phyloP scores from a whole-genome alignment of 2,113 vertebrate genomes.

The Zeus faber region DNA sequence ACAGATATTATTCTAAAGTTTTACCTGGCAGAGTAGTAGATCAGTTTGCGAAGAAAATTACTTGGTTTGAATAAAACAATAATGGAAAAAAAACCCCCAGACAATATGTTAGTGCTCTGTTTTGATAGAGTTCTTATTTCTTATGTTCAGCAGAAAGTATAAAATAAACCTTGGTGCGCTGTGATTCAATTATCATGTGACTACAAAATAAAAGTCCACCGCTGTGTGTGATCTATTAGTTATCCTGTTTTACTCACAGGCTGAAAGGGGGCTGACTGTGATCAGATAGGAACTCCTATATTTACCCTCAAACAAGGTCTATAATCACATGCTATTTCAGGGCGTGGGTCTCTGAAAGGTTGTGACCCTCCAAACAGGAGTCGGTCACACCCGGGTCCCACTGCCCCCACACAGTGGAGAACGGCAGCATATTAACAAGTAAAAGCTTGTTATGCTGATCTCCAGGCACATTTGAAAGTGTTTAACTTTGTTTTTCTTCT shows the following conservation, averaged over 20 bases:
- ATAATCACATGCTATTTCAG: slow-evolving; percentile 73
- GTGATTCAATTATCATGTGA: background rate
- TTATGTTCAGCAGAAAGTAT: background rate
- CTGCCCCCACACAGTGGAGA: slow-evolving; percentile 67
- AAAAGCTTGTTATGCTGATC: slow-evolving; percentile 70
- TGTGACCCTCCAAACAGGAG: slow-evolving; percentile 71
- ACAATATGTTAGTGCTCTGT: too few relatives aligned
- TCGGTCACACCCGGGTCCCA: slow-evolving; percentile 63
- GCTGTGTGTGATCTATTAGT: slow-evolving; percentile 16
- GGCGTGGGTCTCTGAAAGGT: slow-evolving; percentile 50
- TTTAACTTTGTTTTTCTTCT: slow-evolving; percentile 67
- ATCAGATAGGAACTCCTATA: slow-evolving; percentile 60
- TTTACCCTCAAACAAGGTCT: slow-evolving; percentile 68
- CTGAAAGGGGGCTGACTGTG: slow-evolving; percentile 22
- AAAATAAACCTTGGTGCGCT: background rate
- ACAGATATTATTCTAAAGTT: too few relatives aligned
- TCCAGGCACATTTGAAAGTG: slow-evolving; percentile 71
- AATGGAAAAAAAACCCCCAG: too few relatives aligned
- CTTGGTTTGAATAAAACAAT: too few relatives aligned
- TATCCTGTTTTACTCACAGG: slow-evolving; percentile 23
- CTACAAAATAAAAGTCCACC: slow-evolving; percentile 11
- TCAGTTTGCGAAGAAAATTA: too few relatives aligned
- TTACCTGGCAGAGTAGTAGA: too few relatives aligned
- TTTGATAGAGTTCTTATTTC: too few relatives aligned
- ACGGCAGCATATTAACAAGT: slow-evolving; percentile 68